Percentiles rank a stretch among this genome's conserved stretches.
Conservation (phyloP, 2,888 invertebrate genomes). For the Mamestra brassicae region DNA sequence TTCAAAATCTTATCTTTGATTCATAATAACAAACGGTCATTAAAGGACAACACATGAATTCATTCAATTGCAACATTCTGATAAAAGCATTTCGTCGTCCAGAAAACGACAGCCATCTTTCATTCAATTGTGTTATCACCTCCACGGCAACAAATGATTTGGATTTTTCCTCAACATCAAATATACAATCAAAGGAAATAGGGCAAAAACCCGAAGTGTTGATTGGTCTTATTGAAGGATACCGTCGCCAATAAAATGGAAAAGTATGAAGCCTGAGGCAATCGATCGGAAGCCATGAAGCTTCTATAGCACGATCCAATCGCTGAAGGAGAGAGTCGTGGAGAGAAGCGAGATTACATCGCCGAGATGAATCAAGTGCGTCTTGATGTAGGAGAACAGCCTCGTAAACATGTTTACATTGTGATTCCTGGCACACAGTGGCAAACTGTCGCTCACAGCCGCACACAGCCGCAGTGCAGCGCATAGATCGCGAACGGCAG, state of each 20-base stretch:
- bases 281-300: conserved; percentile 64
- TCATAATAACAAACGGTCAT: conserved; percentile 17
- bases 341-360: conserved; percentile 56
- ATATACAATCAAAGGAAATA: conserved; percentile 57
- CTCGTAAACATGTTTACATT: conserved; percentile 74
- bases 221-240: conserved; percentile 64
- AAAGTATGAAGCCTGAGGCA: conserved; percentile 55
- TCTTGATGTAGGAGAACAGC: conserved; percentile 66
- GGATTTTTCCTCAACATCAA: conserved; percentile 43
- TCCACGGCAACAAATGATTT: conserved; percentile 48
- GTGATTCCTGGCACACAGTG: conserved; percentile 2
- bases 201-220: conserved; percentile 49
- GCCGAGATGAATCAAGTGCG: conserved; percentile 66
- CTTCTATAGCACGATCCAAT: conserved; percentile 52
- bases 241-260: conserved; percentile 59
- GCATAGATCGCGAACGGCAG: conserved; percentile 34
- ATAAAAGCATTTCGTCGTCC: conserved; percentile 32
- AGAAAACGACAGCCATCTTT: conserved; percentile 14
- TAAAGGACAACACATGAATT: conserved; percentile 13
- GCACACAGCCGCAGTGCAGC: conserved; percentile 2
- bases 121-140: conserved; percentile 32
- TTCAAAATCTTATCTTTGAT: conserved; percentile 45
- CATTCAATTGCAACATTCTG: conserved; percentile 38
- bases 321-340: conserved; percentile 33
- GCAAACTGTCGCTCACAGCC: not conserved